These are phyloP conservation scores for Trochalopteron elliotii DNA, from an alignment of 2,113 vertebrate genomes.

Conservation along the genomic window DNA sequence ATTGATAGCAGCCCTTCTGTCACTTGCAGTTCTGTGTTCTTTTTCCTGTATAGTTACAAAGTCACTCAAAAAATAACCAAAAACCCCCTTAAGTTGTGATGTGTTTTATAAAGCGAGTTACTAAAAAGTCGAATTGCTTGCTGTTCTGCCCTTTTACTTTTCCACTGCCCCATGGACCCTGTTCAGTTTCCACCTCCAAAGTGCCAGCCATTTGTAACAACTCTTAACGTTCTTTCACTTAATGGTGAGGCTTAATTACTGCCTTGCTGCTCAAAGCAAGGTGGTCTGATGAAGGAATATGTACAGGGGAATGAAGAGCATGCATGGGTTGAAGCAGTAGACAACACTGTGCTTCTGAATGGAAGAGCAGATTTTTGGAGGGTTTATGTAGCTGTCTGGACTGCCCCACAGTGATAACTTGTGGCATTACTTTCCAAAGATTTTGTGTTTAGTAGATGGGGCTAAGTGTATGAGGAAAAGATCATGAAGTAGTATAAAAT, in stretches of 20 bases:
- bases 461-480: background rate
- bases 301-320: background rate
- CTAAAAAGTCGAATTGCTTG: background rate
- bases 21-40: background rate
- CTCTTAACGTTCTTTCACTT: background rate
- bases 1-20: background rate
- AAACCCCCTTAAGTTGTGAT: background rate
- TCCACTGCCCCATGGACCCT: accelerated
- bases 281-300: background rate
- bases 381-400: background rate
- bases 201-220: background rate
- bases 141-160: background rate
- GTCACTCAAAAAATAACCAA: background rate
- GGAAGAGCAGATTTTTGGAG: background rate
- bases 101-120: background rate
- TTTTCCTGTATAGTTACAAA: background rate
- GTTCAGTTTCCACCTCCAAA: background rate
- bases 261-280: background rate
- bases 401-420: background rate
- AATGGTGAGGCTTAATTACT: background rate
- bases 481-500: background rate
- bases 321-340: background rate
- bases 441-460: background rate
- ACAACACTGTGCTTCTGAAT: background rate
- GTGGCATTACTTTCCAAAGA: background rate